Conservation (phyloP, 2,797 vertebrate species). For the Rhadinocentrus ornatus region DNA sequence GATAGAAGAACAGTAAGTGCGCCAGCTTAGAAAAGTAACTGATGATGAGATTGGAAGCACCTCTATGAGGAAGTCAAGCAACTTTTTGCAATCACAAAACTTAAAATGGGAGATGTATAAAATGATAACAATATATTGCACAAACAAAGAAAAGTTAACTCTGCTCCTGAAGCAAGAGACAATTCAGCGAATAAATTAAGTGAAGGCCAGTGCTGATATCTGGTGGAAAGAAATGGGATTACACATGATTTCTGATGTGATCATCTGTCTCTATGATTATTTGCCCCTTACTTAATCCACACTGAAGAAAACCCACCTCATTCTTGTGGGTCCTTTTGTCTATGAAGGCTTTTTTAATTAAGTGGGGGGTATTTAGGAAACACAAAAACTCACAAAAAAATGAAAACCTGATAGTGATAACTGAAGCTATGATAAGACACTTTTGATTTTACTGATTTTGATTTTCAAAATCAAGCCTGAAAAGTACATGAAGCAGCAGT, state of each 20-base stretch:
- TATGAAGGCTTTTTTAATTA: neutral
- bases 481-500: constrained; percentile 23
- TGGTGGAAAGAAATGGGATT: constrained; percentile 46
- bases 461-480: neutral
- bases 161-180: neutral
- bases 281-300: neutral
- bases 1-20: neutral
- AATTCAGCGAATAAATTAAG: too few species aligned
- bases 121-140: neutral
- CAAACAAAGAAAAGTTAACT: neutral
- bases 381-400: neutral
- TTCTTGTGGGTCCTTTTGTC: constrained; percentile 1
- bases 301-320: neutral
- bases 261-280: constrained; percentile 15
- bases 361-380: too few species aligned
- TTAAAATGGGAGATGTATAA: neutral
- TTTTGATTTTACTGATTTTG: neutral
- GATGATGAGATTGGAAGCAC: neutral
- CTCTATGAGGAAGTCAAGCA: neutral
- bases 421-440: neutral
- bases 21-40: neutral
- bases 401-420: neutral
- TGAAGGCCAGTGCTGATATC: constrained; percentile 56
- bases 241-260: constrained; percentile 10
- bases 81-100: neutral